A percentile compares a stretch with the other conserved stretches of the same genome.
Evolutionary conservation across 2,888 invertebrate genomes (phyloP).

Genomic region (Adelphocoris suturalis): DNA sequence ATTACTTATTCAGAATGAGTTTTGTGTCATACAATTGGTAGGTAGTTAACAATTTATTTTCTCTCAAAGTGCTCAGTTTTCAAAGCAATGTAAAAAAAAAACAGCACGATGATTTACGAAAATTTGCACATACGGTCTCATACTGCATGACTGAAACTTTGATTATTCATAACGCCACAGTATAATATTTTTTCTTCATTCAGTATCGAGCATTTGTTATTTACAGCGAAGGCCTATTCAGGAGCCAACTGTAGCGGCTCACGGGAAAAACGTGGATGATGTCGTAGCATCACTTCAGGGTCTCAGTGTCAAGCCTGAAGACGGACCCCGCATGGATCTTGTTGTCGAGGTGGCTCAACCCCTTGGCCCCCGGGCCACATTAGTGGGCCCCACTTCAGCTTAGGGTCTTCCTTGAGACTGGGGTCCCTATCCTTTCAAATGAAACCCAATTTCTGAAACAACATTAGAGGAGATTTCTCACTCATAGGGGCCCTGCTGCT

Average conservation of each 20-base stretch:
- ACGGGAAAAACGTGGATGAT: slow-evolving; percentile 78
- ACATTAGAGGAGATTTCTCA: no score
- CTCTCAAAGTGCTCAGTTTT: no score
- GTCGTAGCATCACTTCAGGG: slow-evolving; percentile 80
- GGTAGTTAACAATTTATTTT: no score
- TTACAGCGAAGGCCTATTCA: slow-evolving; percentile 61
- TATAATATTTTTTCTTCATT: no score
- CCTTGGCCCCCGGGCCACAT: slow-evolving; percentile 75
- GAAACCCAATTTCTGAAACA: background rate
- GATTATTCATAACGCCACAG: no score
- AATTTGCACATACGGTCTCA: no score
- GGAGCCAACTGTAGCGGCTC: slow-evolving; percentile 77
- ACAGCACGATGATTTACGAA: no score
- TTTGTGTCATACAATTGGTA: no score
- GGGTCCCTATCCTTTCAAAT: background rate
- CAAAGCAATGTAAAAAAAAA: no score
- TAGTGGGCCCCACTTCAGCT: background rate
- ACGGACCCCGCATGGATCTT: slow-evolving; percentile 78
- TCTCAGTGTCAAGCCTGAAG: slow-evolving; percentile 78
- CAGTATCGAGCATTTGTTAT: background rate
- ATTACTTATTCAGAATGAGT: no score
- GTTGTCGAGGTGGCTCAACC: slow-evolving; percentile 80
- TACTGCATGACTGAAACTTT: no score
- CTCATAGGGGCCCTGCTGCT: background rate
- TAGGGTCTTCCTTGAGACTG: background rate